Evolutionary conservation across 2,113 vertebrate genomes (phyloP).

Genomic region (Neotragus pygmaeus): DNA sequence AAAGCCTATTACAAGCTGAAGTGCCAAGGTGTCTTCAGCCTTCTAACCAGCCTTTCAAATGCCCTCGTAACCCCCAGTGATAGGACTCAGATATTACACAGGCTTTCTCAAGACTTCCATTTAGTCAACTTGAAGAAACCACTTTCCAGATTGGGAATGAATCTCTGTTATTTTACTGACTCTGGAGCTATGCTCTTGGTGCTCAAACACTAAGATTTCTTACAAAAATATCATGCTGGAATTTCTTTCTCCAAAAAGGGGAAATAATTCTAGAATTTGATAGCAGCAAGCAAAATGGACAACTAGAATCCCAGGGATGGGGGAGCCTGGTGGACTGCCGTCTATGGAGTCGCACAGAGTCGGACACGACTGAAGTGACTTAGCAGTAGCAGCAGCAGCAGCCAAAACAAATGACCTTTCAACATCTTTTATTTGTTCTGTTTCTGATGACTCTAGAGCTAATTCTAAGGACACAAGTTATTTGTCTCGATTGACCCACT

Average conservation of each 20-base stretch:
- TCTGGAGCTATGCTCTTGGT: neutral
- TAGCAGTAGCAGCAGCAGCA: too few relatives aligned
- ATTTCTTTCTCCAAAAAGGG: neutral
- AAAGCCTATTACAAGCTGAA: neutral
- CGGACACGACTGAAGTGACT: too few relatives aligned
- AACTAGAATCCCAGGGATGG: neutral
- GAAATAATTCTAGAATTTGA: neutral
- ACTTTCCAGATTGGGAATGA: neutral
- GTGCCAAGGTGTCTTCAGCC: neutral
- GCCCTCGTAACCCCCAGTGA: neutral
- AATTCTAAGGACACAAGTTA: neutral
- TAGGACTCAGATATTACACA: neutral
- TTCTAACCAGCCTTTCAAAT: neutral
- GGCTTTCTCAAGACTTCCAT: neutral
- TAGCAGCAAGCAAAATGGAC: neutral
- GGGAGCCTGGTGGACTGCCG: too few relatives aligned
- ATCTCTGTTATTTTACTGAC: neutral
- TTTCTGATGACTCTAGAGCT: neutral
- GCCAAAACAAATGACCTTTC: neutral
- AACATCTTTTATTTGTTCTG: neutral
- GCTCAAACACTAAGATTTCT: neutral
- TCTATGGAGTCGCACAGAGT: too few relatives aligned
- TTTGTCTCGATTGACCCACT: neutral
- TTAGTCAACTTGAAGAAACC: neutral
- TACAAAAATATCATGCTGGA: neutral